Evolutionary conservation across 2,888 invertebrate genomes (phyloP).

Genomic region (Eucriotettix oculatus): DNA sequence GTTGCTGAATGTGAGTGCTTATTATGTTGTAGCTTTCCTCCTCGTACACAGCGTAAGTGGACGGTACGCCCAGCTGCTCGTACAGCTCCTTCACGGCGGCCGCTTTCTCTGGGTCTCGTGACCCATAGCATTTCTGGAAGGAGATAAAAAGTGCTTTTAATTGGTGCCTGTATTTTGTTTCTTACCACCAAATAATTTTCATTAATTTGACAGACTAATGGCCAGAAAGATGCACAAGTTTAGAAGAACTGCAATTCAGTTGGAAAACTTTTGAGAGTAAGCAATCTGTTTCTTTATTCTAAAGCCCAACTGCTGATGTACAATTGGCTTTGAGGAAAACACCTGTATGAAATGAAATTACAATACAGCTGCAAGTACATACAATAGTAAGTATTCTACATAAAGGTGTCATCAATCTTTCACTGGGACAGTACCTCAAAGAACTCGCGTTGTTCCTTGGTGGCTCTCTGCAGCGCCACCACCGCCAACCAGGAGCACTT

Average conservation of each 20-base stretch:
- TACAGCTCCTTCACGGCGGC: conserved; percentile 57
- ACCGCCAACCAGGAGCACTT: conserved; percentile 94
- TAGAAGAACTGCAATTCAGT: no score
- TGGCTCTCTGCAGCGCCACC: conserved; percentile 36
- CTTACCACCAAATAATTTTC: background rate
- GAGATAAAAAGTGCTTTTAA: background rate
- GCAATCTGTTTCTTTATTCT: no score
- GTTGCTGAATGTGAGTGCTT: conserved; percentile 68
- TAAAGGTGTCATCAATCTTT: no score
- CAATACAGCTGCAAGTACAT: no score
- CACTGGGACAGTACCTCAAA: conserved; percentile 5
- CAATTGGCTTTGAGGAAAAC: no score
- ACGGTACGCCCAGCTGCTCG: conserved; percentile 55
- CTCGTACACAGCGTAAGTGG: conserved; percentile 64
- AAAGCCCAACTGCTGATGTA: no score
- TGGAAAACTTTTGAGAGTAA: no score
- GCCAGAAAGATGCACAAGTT: no score
- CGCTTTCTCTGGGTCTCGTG: conserved; percentile 44
- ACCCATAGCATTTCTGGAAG: conserved; percentile 52
- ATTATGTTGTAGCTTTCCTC: conserved; percentile 69
- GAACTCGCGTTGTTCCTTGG: conserved; percentile 6
- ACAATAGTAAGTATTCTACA: no score
- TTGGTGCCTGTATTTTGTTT: background rate
- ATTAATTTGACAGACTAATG: no score
- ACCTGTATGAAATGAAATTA: no score